Evolutionary conservation across 30 jellyfish, hydroid and myxozoan species (phyloP).

Genomic region (Aurelia aurita complex sp. Pacific): DNA sequence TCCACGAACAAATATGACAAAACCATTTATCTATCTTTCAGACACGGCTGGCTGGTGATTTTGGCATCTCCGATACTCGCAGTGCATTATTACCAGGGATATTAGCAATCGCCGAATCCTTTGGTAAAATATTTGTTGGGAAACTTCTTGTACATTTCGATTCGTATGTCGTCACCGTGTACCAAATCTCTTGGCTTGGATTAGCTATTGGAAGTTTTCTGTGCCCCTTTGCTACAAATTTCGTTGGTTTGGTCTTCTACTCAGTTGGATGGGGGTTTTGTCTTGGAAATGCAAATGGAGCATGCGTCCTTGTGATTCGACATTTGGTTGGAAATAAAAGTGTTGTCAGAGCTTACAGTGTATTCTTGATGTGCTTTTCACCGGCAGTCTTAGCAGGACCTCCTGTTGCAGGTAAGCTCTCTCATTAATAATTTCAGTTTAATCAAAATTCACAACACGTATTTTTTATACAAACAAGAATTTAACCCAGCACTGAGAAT

Average conservation of each 20-base stretch:
- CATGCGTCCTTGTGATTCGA: conserved; percentile 33
- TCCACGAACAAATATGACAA: no score
- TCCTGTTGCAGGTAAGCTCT: conserved; percentile 59
- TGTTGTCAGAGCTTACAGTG: conserved; percentile 49
- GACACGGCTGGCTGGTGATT: conserved; percentile 63
- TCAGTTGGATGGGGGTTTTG: conserved; percentile 49
- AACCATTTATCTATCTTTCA: background rate
- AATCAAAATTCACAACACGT: background rate
- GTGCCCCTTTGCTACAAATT: conserved; percentile 44
- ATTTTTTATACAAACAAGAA: background rate
- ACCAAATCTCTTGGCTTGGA: conserved; percentile 45
- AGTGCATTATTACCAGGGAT: conserved; percentile 62
- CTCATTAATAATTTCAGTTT: background rate
- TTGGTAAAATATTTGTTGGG: conserved; percentile 45
- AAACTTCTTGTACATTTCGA: conserved; percentile 8
- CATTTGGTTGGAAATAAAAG: conserved; percentile 36
- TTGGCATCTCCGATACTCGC: conserved; percentile 51
- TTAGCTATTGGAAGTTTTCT: conserved; percentile 28
- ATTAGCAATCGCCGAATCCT: conserved; percentile 44
- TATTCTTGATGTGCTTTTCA: conserved; percentile 49
- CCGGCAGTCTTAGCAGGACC: conserved; percentile 61
- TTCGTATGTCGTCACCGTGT: background rate
- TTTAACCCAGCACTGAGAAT: background rate
- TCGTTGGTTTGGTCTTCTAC: conserved; percentile 24
- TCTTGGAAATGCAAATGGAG: conserved; percentile 39